Conservation (phyloP, 2,888 invertebrate species). For the Lasioglossum calceatum region DNA sequence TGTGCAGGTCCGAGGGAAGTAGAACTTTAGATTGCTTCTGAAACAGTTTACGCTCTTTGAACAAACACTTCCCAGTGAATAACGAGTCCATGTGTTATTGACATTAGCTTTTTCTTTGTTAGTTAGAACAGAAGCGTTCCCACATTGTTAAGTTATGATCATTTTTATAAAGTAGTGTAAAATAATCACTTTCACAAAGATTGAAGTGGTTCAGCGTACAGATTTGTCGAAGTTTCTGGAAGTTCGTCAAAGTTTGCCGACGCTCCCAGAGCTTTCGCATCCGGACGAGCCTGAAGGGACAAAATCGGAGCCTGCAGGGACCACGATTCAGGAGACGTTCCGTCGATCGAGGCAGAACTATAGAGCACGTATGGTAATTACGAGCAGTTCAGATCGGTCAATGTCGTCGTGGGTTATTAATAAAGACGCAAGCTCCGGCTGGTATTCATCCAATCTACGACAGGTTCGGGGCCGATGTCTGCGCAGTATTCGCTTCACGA, state of each 20-base stretch:
- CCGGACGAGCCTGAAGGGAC: too few relatives aligned
- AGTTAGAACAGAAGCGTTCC: not conserved
- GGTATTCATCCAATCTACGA: conserved; percentile 78
- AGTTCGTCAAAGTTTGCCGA: not conserved
- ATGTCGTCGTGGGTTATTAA: conserved; percentile 82
- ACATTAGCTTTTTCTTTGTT: not conserved
- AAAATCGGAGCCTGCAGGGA: conserved; percentile 25
- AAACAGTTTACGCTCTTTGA: not conserved
- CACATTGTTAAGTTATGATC: not conserved
- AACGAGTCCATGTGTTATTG: not conserved
- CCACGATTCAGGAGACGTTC: conserved; percentile 19
- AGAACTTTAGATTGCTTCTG: not conserved
- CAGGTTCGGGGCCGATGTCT: conserved; percentile 74
- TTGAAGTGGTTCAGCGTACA: too few relatives aligned
- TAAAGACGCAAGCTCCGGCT: conserved; percentile 78
- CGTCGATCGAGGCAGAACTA: conserved; percentile 35
- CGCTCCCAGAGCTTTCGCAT: not conserved
- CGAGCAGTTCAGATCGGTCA: conserved; percentile 79
- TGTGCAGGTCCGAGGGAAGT: not conserved
- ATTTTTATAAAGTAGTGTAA: not conserved
- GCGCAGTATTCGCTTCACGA: conserved; percentile 65
- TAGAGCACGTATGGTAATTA: conserved; percentile 77
- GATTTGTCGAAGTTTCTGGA: too few relatives aligned
- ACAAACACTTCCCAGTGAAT: not conserved
- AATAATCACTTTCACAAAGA: not conserved